A percentile compares a stretch with the other conserved stretches of the same genome.
phyloP scores from a whole-genome alignment of 2,113 vertebrate species.

The Scolopax mira region DNA sequence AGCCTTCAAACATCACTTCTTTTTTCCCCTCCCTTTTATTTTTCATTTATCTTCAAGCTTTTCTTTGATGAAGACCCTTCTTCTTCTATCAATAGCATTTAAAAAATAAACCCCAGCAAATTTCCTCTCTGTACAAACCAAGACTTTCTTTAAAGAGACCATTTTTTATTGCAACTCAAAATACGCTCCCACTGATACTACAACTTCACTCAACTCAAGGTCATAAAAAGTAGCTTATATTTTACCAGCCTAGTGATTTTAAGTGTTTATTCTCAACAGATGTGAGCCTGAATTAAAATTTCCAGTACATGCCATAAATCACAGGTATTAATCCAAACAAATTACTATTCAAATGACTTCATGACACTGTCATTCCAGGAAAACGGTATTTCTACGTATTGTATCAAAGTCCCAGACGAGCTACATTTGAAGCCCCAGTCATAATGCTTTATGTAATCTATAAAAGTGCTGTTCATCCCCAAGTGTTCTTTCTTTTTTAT shows the following conservation, averaged over 20 bases:
- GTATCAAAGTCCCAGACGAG: background rate
- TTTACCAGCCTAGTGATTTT: constrained; percentile 20
- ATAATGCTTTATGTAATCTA: background rate
- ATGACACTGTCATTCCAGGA: background rate
- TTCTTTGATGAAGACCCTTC: background rate
- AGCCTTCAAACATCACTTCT: background rate
- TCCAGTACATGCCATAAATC: background rate
- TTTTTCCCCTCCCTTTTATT: background rate
- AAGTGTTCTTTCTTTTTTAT: background rate
- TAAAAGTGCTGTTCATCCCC: background rate
- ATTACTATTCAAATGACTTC: background rate
- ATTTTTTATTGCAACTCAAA: background rate
- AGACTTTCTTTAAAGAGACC: background rate
- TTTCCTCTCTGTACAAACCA: background rate
- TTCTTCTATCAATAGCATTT: background rate
- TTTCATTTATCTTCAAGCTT: background rate
- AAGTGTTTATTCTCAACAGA: constrained; percentile 40
- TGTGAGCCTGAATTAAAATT: background rate
- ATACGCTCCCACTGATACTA: background rate
- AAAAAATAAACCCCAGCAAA: background rate
- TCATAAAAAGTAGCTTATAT: constrained; percentile 4
- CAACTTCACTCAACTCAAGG: background rate
- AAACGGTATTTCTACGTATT: background rate
- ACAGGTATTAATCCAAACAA: background rate
- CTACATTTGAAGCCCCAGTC: background rate